Conservation (phyloP, 2,888 invertebrate species). For the Neoitamus cyanurus region DNA sequence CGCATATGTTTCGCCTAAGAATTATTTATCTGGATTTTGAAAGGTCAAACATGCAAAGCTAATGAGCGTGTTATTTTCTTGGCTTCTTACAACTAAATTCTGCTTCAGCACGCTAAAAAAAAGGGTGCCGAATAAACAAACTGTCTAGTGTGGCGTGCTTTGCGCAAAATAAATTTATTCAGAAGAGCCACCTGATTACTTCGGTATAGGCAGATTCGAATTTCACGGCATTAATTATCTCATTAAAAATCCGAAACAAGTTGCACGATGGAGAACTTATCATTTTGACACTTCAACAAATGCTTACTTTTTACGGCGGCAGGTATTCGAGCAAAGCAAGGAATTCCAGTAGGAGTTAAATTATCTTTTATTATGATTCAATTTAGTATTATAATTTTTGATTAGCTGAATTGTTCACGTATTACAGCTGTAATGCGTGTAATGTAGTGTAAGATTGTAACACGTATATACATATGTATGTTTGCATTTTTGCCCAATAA, state of each 20-base stretch:
- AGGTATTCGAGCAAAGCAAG: background rate
- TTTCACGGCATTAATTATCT: background rate
- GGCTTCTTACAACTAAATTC: background rate
- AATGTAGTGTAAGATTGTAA: no score
- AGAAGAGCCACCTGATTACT: background rate
- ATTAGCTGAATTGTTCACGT: background rate
- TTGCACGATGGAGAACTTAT: background rate
- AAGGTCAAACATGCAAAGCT: background rate
- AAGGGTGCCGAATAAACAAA: background rate
- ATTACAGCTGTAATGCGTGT: no score
- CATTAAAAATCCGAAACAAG: background rate
- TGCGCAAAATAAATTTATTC: conserved; percentile 19
- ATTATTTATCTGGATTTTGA: conserved; percentile 20
- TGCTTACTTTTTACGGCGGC: background rate
- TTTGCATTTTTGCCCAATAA: no score
- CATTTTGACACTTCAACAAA: background rate
- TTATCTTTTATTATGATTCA: background rate
- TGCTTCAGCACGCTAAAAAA: background rate
- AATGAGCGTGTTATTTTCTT: conserved; percentile 5
- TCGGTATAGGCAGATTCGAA: background rate
- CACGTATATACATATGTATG: no score
- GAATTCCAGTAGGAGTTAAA: background rate
- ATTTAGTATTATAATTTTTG: background rate
- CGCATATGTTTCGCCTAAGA: background rate
- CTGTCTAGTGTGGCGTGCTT: background rate